Conservation (phyloP, 2,888 invertebrate species). For the Myopa tessellatipennis region DNA sequence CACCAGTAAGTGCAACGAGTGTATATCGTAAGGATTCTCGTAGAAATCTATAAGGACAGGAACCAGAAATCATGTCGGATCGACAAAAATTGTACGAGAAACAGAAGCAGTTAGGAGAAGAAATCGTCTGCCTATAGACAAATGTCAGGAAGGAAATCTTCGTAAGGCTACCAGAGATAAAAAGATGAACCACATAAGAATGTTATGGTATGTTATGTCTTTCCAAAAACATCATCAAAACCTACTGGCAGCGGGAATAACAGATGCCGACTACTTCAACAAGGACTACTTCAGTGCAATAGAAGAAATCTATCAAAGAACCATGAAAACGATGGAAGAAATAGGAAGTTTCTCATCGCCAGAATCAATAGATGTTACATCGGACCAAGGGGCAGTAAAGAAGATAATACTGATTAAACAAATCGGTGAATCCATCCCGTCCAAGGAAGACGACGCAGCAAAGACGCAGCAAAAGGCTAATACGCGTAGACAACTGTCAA, state of each 20-base stretch:
- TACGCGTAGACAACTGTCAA: not conserved
- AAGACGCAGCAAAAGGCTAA: not conserved
- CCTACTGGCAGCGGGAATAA: not conserved
- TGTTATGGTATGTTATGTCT: not conserved
- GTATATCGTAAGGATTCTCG: not conserved
- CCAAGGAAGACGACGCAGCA: not conserved
- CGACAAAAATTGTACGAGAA: slow-evolving; percentile 8
- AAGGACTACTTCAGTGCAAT: not conserved
- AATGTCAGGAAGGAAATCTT: not conserved
- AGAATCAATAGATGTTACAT: not conserved
- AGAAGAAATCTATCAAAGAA: too few relatives aligned
- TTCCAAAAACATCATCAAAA: not conserved
- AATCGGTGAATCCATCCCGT: not conserved
- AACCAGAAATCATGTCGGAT: not conserved
- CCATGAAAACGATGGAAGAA: not conserved
- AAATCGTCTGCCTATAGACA: not conserved
- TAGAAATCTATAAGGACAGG: not conserved
- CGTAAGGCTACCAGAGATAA: not conserved
- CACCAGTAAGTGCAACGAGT: not conserved
- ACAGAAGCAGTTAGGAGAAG: not conserved
- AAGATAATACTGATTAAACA: not conserved
- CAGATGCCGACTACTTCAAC: not conserved
- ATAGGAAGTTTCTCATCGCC: not conserved
- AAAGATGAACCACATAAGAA: not conserved
- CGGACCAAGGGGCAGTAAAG: not conserved